Evolutionary conservation across 2,888 invertebrate species (phyloP).

Genomic region (Blastobasis lacticolella): DNA sequence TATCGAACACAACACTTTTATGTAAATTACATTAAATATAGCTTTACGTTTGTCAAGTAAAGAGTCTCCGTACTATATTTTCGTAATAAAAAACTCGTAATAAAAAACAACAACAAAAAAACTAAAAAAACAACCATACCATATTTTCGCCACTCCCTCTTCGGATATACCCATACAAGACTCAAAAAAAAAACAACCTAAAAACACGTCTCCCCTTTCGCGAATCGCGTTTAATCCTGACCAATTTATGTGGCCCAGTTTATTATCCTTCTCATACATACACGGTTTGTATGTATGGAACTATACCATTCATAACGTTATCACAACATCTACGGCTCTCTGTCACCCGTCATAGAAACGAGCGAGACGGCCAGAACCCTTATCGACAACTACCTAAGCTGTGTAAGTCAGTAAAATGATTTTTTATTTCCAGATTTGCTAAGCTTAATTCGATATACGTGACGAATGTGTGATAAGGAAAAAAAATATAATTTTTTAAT

Average conservation of each 20-base stretch:
- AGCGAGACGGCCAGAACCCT: slow-evolving; percentile 15
- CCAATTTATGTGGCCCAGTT: slow-evolving; percentile 46
- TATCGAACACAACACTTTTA: too few species aligned
- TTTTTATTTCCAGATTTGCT: too few species aligned
- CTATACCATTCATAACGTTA: slow-evolving; percentile 31
- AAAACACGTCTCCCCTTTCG: slow-evolving; percentile 20
- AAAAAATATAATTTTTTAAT: too few species aligned
- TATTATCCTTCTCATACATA: slow-evolving; percentile 35
- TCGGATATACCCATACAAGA: neutral
- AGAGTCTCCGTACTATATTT: too few species aligned
- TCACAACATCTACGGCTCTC: slow-evolving; percentile 20
- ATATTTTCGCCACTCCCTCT: too few species aligned
- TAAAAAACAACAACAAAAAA: slow-evolving; percentile 3
- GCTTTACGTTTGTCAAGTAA: too few species aligned
- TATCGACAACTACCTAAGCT: slow-evolving; percentile 6
- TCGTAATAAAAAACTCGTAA: too few species aligned
- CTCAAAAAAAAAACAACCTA: slow-evolving; percentile 16
- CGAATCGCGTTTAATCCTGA: slow-evolving; percentile 32
- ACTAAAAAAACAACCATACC: slow-evolving; percentile 1
- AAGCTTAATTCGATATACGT: too few species aligned
- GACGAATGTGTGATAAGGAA: too few species aligned
- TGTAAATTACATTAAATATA: too few species aligned
- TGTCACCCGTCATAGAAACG: slow-evolving; percentile 14
- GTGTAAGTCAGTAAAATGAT: slow-evolving; percentile 1
- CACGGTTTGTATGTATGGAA: slow-evolving; percentile 17